These are phyloP conservation scores for Alviniconcha marisindica DNA, from an alignment of 1,140 invertebrate species.

Conservation along the genomic window DNA sequence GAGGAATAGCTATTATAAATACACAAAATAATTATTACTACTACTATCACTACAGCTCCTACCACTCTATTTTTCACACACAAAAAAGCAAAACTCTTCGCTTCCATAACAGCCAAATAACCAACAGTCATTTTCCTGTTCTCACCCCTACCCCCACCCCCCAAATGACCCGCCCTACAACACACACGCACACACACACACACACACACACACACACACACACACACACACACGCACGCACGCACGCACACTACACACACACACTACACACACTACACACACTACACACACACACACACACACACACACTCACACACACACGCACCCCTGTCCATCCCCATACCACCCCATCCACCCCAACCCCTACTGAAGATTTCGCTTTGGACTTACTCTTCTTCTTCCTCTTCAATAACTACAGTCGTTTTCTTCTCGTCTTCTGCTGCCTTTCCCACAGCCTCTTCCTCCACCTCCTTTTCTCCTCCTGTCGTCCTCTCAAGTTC, in stretches of 20 bases:
- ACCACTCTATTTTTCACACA: too few species aligned
- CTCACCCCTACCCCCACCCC: not conserved
- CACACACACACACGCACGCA: not conserved
- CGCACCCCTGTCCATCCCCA: not conserved
- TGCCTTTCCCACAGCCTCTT: not conserved
- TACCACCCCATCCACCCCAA: too few species aligned
- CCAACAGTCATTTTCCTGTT: too few species aligned
- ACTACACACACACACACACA: too few species aligned
- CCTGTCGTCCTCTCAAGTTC: not conserved
- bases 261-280: constrained; percentile 4
- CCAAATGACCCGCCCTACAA: not conserved
- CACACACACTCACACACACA: not conserved
- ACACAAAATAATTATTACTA: too few species aligned
- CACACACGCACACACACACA: not conserved
- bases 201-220: not conserved
- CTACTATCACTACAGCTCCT: too few species aligned
- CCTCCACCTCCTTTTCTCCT: not conserved
- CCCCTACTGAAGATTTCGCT: too few species aligned
- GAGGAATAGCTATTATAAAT: too few species aligned
- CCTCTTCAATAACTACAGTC: too few species aligned
- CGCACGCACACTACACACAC: not conserved
- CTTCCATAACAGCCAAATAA: too few species aligned
- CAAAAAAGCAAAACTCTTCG: too few species aligned
- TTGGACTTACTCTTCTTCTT: too few species aligned
- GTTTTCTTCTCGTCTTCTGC: not conserved